Conservation (phyloP, 1,140 invertebrate species). For the Heterodera carotae region DNA sequence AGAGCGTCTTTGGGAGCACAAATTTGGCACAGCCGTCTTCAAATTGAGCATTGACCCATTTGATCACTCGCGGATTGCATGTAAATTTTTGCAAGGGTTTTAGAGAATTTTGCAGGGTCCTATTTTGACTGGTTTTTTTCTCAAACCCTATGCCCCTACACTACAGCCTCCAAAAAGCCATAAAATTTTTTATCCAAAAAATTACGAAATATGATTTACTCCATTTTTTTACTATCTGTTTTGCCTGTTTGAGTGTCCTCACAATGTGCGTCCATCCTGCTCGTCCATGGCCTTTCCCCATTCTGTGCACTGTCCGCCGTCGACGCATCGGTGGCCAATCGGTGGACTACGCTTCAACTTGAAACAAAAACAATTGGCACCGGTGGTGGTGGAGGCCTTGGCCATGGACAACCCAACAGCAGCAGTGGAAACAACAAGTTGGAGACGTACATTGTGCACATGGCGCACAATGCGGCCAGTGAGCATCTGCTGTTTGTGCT, state of each 20-base stretch:
- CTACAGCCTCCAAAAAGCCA: too few relatives aligned
- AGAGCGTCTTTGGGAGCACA: slow-evolving; percentile 44
- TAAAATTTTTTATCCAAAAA: too few relatives aligned
- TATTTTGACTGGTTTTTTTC: too few relatives aligned
- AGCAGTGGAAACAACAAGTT: background rate
- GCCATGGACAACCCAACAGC: too few relatives aligned
- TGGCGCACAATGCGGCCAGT: slow-evolving; percentile 43
- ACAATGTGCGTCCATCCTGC: background rate
- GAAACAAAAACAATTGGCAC: slow-evolving; percentile 24
- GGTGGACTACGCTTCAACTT: slow-evolving; percentile 25
- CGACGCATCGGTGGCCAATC: slow-evolving; percentile 16
- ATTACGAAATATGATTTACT: too few relatives aligned
- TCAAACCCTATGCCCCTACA: too few relatives aligned
- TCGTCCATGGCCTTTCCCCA: slow-evolving; percentile 10
- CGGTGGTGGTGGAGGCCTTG: slow-evolving; percentile 16
- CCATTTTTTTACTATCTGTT: too few relatives aligned
- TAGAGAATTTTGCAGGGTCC: too few relatives aligned
- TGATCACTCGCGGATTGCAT: slow-evolving; percentile 35
- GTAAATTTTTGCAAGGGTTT: slow-evolving; percentile 29
- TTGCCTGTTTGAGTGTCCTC: background rate
- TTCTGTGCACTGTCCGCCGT: slow-evolving; percentile 1
- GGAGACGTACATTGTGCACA: slow-evolving; percentile 27
- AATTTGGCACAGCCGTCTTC: slow-evolving; percentile 38
- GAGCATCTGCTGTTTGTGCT: slow-evolving; percentile 46
- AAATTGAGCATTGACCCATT: slow-evolving; percentile 45